phyloP scores from a whole-genome alignment of 2,888 invertebrate species.

The Tetropium fuscum region DNA sequence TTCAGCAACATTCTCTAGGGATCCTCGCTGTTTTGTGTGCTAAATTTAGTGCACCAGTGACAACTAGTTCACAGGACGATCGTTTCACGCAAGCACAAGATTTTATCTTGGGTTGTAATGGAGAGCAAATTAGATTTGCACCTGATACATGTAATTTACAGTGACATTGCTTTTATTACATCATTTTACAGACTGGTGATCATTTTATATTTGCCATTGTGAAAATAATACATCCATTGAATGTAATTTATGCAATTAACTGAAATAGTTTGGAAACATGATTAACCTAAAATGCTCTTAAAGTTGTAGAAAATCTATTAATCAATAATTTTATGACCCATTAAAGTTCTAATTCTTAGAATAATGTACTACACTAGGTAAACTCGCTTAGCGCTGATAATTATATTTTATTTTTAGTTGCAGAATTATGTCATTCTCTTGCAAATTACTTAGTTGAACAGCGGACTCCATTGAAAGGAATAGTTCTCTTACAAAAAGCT shows the following conservation, averaged over 20 bases:
- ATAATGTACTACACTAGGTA: too few relatives aligned
- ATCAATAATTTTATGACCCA: too few relatives aligned
- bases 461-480: slow-evolving; percentile 85
- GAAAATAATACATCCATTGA: too few relatives aligned
- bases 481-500: slow-evolving; percentile 83
- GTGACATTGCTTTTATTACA: too few relatives aligned
- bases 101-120: slow-evolving; percentile 88
- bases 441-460: slow-evolving; percentile 83
- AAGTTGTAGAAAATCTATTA: too few relatives aligned
- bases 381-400: too few relatives aligned
- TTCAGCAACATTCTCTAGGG: slow-evolving; percentile 92
- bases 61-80: slow-evolving; percentile 66
- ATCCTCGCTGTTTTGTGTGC: slow-evolving; percentile 86
- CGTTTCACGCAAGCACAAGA: slow-evolving; percentile 83
- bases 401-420: slow-evolving; percentile 72
- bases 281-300: too few relatives aligned
- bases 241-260: too few relatives aligned
- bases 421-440: slow-evolving; percentile 88
- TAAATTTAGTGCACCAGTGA: slow-evolving; percentile 74
- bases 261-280: too few relatives aligned
- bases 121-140: slow-evolving; percentile 89
- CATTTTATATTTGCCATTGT: too few relatives aligned
- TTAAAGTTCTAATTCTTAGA: too few relatives aligned
- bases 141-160: slow-evolving; percentile 83
- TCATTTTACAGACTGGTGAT: too few relatives aligned